These are phyloP conservation scores for Austrofundulus limnaeus DNA, from an alignment of 2,113 vertebrate species.

Conservation along the genomic window DNA sequence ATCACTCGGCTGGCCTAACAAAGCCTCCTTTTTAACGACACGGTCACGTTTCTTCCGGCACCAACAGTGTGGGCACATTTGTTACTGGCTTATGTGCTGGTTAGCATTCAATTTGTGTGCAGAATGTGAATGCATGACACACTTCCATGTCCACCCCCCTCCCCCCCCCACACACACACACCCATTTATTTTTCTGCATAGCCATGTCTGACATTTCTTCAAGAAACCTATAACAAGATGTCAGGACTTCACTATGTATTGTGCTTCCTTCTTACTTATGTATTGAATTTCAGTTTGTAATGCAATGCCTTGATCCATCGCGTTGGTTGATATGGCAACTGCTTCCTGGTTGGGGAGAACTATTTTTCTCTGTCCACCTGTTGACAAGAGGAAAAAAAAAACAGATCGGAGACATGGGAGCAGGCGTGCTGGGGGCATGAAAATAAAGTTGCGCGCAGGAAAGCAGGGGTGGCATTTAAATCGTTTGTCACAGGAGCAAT, in stretches of 20 bases:
- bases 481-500: constrained; percentile 14
- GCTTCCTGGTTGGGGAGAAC: constrained; percentile 16
- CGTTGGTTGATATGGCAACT: constrained; percentile 61
- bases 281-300: constrained; percentile 26
- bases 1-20: constrained; percentile 41
- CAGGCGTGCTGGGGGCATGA: constrained; percentile 15
- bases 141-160: neutral
- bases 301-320: constrained; percentile 27
- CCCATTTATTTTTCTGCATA: neutral
- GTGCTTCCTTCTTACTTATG: neutral
- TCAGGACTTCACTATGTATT: constrained; percentile 3
- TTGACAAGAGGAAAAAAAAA: constrained; percentile 24
- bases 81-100: constrained; percentile 12
- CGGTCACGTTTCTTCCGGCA: constrained; percentile 20
- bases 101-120: constrained; percentile 10
- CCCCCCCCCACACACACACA: neutral
- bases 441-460: constrained; percentile 15
- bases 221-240: constrained; percentile 26
- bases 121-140: constrained; percentile 11
- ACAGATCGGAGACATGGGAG: constrained; percentile 1
- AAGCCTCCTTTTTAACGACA: constrained; percentile 38
- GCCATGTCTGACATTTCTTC: constrained; percentile 17
- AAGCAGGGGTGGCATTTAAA: constrained; percentile 9
- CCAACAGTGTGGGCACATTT: constrained; percentile 32
- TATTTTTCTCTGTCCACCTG: constrained; percentile 48